These are phyloP conservation scores for Tenrec ecaudatus DNA, from an alignment of 2,113 vertebrate species.

Conservation along the genomic window DNA sequence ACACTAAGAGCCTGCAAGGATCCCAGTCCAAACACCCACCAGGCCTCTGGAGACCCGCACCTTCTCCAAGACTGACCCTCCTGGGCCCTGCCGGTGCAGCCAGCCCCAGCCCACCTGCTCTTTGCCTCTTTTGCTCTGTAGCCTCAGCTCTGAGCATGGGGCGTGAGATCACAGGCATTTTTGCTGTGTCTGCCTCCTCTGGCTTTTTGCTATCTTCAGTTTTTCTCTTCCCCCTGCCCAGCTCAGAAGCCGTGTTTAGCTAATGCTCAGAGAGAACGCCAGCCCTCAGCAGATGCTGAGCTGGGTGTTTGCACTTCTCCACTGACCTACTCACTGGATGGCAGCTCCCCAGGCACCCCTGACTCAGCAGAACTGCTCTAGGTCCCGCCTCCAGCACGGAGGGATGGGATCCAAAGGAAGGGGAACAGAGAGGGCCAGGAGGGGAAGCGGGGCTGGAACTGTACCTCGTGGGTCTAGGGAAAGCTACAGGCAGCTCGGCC, in stretches of 20 bases:
- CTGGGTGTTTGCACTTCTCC: conserved; percentile 60
- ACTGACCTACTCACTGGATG: conserved; percentile 60
- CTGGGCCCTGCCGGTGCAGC: neutral
- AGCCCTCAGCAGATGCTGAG: conserved; percentile 76
- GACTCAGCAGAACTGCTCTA: conserved; percentile 37
- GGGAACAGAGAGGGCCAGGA: conserved; percentile 10
- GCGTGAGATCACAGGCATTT: neutral
- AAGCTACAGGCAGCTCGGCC: neutral
- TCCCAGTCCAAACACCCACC: neutral
- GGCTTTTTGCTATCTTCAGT: neutral
- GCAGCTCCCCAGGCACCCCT: conserved; percentile 79
- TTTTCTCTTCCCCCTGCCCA: neutral
- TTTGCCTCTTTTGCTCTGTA: neutral
- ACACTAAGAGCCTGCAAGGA: too few relatives aligned
- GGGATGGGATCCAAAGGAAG: conserved; percentile 49
- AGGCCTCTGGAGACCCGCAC: neutral
- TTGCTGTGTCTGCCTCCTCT: neutral
- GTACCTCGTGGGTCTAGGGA: neutral
- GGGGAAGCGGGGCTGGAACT: neutral
- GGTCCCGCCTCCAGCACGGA: conserved; percentile 48
- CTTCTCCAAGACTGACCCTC: too few relatives aligned
- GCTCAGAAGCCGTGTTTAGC: conserved; percentile 49
- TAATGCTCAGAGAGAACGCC: conserved; percentile 52
- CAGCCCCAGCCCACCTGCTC: neutral
- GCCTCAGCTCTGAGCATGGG: neutral